phyloP scores from a whole-genome alignment of 2,797 vertebrate genomes.

The Sebastes hubbsi region DNA sequence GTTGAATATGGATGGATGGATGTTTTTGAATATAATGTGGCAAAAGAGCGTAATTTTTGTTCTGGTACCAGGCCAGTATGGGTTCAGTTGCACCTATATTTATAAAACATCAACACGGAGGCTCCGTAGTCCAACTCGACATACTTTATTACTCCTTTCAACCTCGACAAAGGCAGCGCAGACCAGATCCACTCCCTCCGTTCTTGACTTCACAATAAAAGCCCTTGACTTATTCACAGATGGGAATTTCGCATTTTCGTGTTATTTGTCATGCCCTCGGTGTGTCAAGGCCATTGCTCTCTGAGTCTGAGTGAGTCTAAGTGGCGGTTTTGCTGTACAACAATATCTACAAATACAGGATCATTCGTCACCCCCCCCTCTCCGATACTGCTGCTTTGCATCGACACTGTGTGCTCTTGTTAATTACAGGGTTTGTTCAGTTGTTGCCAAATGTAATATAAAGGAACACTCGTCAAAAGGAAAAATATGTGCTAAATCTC shows the following conservation, averaged over 20 bases:
- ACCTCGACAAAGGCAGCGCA: not conserved
- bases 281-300: not conserved
- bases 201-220: not conserved
- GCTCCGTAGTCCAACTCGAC: too few species aligned
- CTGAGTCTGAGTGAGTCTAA: not conserved
- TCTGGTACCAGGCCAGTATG: too few species aligned
- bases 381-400: not conserved
- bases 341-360: not conserved
- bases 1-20: too few species aligned
- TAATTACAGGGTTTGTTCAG: not conserved
- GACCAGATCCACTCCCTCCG: not conserved
- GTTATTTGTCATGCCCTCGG: not conserved
- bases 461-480: not conserved
- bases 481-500: not conserved
- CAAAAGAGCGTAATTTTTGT: too few species aligned
- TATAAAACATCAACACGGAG: not conserved
- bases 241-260: not conserved
- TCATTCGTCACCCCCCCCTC: not conserved
- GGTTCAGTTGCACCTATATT: not conserved
- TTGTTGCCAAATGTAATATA: not conserved
- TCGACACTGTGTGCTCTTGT: not conserved
- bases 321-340: not conserved
- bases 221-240: not conserved
- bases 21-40: too few species aligned
- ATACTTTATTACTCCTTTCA: not conserved